These are phyloP conservation scores for Apodemus speciosus DNA, from an alignment of 2,113 vertebrate genomes.

Conservation along the genomic window DNA sequence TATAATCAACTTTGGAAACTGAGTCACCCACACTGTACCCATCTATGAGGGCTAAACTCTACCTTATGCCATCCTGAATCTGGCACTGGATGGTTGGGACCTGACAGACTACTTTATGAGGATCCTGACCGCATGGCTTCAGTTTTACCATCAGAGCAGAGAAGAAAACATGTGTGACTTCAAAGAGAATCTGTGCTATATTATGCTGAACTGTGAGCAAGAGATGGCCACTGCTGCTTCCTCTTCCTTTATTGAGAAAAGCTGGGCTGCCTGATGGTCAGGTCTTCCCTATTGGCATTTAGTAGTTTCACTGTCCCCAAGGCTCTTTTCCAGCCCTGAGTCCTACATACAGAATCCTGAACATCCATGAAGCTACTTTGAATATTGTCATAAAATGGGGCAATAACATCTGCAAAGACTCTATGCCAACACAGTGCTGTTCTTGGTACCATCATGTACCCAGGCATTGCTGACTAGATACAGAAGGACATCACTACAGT, in stretches of 20 bases:
- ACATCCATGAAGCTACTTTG: conserved; percentile 98
- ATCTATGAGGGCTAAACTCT: no score
- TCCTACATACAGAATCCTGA: conserved; percentile 98
- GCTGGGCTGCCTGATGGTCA: conserved; percentile 98
- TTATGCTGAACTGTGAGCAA: conserved; percentile 98
- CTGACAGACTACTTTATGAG: no score
- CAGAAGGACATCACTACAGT: conserved; percentile 99
- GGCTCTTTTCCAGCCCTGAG: conserved; percentile 98
- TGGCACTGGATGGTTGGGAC: no score
- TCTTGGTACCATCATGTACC: conserved; percentile 98
- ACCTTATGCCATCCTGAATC: no score
- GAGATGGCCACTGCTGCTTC: conserved; percentile 98
- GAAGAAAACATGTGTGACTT: conserved; percentile 98
- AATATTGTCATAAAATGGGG: conserved; percentile 99
- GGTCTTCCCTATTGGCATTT: conserved; percentile 98
- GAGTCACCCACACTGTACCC: no score
- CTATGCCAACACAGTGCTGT: conserved; percentile 99
- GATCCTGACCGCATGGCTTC: conserved; percentile 85
- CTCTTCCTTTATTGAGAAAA: conserved; percentile 98
- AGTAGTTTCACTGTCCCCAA: conserved; percentile 98
- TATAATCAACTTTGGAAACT: no score
- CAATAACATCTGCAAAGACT: conserved; percentile 98
- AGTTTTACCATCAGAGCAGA: conserved; percentile 99
- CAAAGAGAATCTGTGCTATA: conserved; percentile 99
- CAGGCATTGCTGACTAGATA: conserved; percentile 98